Base-by-base conservation (phyloP, 1,140 invertebrate species). In the Platyura marginata region DNA sequence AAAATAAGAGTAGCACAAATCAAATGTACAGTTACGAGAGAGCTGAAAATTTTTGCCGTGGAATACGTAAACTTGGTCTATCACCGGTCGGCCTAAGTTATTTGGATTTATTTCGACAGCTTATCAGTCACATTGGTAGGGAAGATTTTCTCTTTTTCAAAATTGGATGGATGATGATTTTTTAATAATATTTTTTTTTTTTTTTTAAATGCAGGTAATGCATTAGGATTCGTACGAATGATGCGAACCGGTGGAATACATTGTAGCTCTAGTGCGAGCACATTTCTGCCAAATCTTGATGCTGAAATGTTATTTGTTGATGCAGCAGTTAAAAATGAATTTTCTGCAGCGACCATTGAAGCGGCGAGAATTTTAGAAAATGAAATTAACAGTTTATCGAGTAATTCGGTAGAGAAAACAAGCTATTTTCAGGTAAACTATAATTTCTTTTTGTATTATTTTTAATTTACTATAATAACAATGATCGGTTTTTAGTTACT, bases 1-100 rank as follows among this genome's bases (percentile, higher is more conserved):
- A 81, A 48, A 57, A 65, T 32, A 56, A 65, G 38, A n/a, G 11
- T 3, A 18, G 11, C 16, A 10, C 13, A 5, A 15, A 72, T 49
- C 69, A 75, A 46, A 70, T 74, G 50, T 87, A 84, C 61, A 69
- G 74, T 0, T 96, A 88, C 61, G 89, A 94, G 49, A 68, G 87
- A 53, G 94, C 93, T 5, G 90, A 96, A 44, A 92, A 89, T 56
- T 95, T 98, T 57, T 91, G 95, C 54, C 80, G 83, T 54, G 83
- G 80, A 13, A 94, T 98, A 45, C 68, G 82, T 44, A 89, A 92
- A 56, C 62, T 98, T 6, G 94, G 91, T 0, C 57, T 90, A 32
- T 80, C 79, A 23, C 65, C 76, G 25, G 83, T 92, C 51, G 88
- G 87, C 6, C 59, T 79, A 39, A 86, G 80, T 45, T 95, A 90